Conservation (phyloP, 2,797 vertebrate species). For the Agapornis canus region DNA sequence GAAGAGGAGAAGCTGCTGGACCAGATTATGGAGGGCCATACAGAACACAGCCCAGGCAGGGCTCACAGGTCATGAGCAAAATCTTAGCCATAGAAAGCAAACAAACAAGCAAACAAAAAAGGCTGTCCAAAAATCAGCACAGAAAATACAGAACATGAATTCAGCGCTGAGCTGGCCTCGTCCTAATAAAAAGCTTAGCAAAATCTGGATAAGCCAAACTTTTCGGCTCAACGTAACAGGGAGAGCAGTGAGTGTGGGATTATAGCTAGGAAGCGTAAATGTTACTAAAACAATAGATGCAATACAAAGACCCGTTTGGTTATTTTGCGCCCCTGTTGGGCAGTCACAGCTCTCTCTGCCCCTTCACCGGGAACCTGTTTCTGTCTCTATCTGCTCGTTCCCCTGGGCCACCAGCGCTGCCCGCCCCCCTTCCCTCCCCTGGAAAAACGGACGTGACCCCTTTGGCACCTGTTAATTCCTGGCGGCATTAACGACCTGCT, state of each 20-base stretch:
- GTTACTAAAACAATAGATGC: background rate
- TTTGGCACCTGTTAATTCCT: background rate
- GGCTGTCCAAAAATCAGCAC: background rate
- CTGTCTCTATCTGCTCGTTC: background rate
- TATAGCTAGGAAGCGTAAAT: background rate
- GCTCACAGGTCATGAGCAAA: background rate
- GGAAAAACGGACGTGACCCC: background rate
- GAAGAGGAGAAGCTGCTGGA: background rate
- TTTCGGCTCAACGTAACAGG: background rate
- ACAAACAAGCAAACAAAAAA: background rate
- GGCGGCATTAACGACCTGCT: background rate
- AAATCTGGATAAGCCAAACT: background rate
- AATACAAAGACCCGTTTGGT: background rate
- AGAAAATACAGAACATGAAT: background rate
- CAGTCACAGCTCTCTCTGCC: background rate
- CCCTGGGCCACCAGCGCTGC: background rate
- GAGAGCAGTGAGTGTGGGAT: background rate
- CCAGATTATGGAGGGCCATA: background rate
- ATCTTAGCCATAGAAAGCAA: background rate
- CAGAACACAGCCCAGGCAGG: rapidly evolving
- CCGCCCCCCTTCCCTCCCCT: background rate
- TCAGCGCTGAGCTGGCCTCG: background rate
- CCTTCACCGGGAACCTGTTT: background rate
- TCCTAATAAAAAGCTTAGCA: background rate
- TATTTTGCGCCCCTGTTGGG: background rate